These are phyloP conservation scores for Labia minor DNA, from an alignment of 2,888 invertebrate genomes.

Conservation along the genomic window DNA sequence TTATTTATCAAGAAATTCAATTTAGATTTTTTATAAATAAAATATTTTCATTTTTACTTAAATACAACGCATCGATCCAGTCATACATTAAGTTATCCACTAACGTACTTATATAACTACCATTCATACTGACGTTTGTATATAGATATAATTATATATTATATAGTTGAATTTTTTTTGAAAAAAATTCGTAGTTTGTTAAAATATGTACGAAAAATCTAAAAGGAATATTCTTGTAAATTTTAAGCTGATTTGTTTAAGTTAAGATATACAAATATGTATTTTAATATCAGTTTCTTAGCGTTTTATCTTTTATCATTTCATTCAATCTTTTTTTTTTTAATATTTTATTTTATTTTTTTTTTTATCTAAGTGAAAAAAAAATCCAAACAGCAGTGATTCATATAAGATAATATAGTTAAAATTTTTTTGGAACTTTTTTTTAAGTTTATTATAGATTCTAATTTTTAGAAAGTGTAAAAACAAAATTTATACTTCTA, in stretches of 20 bases:
- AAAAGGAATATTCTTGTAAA: background rate
- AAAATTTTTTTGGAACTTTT: background rate
- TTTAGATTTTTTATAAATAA: background rate
- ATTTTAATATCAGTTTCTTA: background rate
- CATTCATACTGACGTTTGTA: no score
- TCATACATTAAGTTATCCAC: no score
- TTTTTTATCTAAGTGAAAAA: background rate
- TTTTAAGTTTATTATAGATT: background rate
- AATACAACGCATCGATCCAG: no score
- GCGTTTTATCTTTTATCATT: no score
- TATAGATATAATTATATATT: no score
- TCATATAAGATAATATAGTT: background rate
- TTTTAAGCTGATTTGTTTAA: background rate
- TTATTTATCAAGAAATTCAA: background rate
- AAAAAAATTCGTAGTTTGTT: no score
- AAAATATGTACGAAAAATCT: background rate
- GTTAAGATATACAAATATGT: constrained; percentile 6
- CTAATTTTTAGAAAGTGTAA: background rate
- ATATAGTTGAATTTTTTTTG: no score
- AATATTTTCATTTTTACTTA: no score
- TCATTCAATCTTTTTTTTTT: background rate
- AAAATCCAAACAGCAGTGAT: constrained; percentile 9
- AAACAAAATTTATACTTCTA: background rate
- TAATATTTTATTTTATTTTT: constrained; percentile 3
- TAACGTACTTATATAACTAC: no score